Base-by-base conservation (phyloP, 2,113 vertebrate genomes). In the Calyptommatus sinebrachiatus region DNA sequence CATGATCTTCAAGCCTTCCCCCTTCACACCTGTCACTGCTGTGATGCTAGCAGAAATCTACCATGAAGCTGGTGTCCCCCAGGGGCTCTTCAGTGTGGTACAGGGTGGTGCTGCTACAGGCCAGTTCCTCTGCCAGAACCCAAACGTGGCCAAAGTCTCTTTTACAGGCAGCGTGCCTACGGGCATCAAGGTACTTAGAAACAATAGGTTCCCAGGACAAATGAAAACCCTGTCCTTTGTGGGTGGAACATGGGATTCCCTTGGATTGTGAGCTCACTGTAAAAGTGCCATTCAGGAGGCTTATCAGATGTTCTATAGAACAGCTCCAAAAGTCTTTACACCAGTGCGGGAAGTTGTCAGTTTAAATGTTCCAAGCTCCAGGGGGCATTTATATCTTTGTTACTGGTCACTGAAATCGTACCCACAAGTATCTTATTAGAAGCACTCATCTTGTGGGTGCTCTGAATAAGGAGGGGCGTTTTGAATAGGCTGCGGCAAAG, bases 141-240 rank as follows among this genome's bases (percentile, higher is more conserved):
- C 88, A 0, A 93, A 91, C n/a, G 97, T 98, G 70, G 97, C 98
- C 77, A 99, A 99, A 89, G 93, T 99, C 72, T 99, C 98, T 62
- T 99, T 99, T 83, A 99, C 98, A 0, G 98, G 98, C 68, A 99
- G 98, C 0, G 97, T 99, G 48, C 96, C 98, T 24, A 99, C 97
- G 1, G 98, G 98, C 77, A 90, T 94, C 69, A 99, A 99, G 97
- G 98, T 98, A 93, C 83, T 75, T 28, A 20, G 68, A 31, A 31
- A 28, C 61, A 76, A 2, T 48, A 28, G 28, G 14, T 14, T 62
- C 35, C 24, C 12, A 35, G 21, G 22, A 21, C 50, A 22, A 28
- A 0, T 0, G 24, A 1, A 1, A 14, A 1, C 60, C 0, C 0
- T 4, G 14, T 8, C 7, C 9, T 82, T 20, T 29, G 2, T 73